Percentiles rank a stretch among this genome's conserved stretches.
These are phyloP conservation scores for Turdus rufiventris DNA, from an alignment of 2,113 vertebrate species.

Conservation along the genomic window DNA sequence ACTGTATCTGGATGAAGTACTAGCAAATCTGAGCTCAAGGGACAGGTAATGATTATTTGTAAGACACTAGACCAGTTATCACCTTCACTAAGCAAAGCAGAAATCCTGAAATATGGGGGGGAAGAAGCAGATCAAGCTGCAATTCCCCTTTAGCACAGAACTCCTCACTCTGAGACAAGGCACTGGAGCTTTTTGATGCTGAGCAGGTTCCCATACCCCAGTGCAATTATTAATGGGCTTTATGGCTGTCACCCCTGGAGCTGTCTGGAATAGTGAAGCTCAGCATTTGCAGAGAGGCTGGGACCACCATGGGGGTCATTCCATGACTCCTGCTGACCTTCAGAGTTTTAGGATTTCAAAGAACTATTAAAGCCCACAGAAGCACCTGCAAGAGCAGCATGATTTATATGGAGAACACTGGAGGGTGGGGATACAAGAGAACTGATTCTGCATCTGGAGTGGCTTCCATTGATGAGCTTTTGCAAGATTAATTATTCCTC, in stretches of 20 bases:
- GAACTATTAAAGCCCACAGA: neutral
- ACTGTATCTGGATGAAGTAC: neutral
- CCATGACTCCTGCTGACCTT: neutral
- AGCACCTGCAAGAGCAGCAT: neutral
- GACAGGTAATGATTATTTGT: neutral
- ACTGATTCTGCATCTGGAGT: neutral
- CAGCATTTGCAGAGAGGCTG: neutral
- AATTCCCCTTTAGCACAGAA: neutral
- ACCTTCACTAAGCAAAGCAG: neutral
- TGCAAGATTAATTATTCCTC: neutral
- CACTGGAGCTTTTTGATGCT: neutral
- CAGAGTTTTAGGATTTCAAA: neutral
- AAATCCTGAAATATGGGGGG: neutral
- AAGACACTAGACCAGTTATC: neutral
- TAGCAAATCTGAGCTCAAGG: neutral
- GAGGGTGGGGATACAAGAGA: neutral
- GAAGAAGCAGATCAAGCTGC: neutral
- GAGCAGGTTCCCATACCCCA: neutral
- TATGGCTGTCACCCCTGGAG: neutral
- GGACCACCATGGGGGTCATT: fast-evolving
- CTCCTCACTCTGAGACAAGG: neutral
- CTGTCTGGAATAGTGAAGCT: fast-evolving
- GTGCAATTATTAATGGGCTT: too few relatives aligned
- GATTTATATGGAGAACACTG: neutral
- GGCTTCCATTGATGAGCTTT: neutral